phyloP scores from a whole-genome alignment of 1,140 invertebrate species.

The Hirudo medicinalis region DNA sequence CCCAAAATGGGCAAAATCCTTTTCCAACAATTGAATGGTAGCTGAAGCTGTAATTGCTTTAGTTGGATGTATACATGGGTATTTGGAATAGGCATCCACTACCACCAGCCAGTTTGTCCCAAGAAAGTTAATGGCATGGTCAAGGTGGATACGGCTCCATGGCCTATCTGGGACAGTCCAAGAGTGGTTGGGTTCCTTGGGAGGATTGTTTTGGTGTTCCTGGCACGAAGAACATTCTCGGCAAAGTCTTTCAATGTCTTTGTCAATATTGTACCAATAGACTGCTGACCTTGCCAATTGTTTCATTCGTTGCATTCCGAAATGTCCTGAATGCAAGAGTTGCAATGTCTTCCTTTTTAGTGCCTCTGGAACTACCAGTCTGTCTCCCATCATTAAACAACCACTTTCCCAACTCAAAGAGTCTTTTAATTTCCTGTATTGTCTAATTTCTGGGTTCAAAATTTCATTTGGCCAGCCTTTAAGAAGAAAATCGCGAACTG shows the following conservation, averaged over 20 bases:
- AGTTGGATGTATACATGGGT: slow-evolving; percentile 14
- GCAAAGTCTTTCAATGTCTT: slow-evolving; percentile 35
- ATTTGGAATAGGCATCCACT: slow-evolving; percentile 43
- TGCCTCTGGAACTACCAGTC: slow-evolving; percentile 38
- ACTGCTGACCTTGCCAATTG: slow-evolving; percentile 42
- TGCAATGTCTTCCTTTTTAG: slow-evolving; percentile 33
- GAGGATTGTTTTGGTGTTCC: slow-evolving; percentile 4
- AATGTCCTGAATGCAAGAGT: slow-evolving; percentile 43
- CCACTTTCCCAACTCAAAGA: slow-evolving; percentile 20
- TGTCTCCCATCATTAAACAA: slow-evolving; percentile 26
- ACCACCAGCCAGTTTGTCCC: no score
- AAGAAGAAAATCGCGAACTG: slow-evolving; percentile 7
- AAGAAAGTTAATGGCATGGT: slow-evolving; percentile 39
- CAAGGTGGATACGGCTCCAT: slow-evolving; percentile 30
- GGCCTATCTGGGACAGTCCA: slow-evolving; percentile 40
- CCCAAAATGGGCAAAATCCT: slow-evolving; percentile 4
- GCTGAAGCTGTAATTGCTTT: no score
- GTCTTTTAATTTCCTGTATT: not conserved
- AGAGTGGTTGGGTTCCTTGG: slow-evolving; percentile 27
- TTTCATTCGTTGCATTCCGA: slow-evolving; percentile 47
- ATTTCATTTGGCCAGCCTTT: slow-evolving; percentile 1
- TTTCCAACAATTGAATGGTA: not conserved
- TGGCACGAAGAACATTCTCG: slow-evolving; percentile 1
- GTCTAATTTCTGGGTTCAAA: not conserved
- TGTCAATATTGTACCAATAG: slow-evolving; percentile 45